These are phyloP conservation scores for Noctilio leporinus DNA, from an alignment of 2,113 vertebrate genomes.

Conservation along the genomic window DNA sequence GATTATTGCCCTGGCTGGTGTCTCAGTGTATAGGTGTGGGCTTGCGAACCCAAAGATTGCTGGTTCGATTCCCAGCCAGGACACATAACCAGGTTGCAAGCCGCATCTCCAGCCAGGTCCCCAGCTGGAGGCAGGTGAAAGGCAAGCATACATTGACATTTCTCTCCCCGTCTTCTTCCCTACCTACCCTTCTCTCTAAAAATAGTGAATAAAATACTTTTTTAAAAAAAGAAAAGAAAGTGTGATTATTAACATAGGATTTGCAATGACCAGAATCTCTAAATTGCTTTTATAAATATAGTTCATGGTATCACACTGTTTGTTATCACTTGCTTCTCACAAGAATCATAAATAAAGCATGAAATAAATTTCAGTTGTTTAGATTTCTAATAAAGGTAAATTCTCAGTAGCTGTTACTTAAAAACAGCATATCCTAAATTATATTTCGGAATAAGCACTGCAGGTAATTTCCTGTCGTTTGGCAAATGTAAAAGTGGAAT, in stretches of 20 bases:
- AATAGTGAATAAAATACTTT: too few species aligned
- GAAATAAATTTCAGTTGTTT: slow-evolving; percentile 36
- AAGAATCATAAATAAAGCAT: slow-evolving; percentile 19
- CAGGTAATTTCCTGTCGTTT: slow-evolving; percentile 37
- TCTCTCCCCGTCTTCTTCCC: too few species aligned
- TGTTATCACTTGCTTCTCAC: slow-evolving; percentile 22
- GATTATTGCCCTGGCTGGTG: too few species aligned
- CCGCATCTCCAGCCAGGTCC: too few species aligned
- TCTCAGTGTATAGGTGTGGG: too few species aligned
- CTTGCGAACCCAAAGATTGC: too few species aligned
- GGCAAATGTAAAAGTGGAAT: slow-evolving; percentile 34
- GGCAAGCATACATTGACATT: too few species aligned
- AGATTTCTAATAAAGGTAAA: slow-evolving; percentile 10
- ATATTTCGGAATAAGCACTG: slow-evolving; percentile 7
- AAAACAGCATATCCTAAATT: slow-evolving; percentile 34
- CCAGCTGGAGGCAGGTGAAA: too few species aligned
- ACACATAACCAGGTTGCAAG: too few species aligned
- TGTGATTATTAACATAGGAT: not conserved
- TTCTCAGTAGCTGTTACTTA: slow-evolving; percentile 32
- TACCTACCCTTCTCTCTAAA: too few species aligned
- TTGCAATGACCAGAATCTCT: not conserved
- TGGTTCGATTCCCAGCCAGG: too few species aligned
- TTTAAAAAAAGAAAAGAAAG: too few species aligned
- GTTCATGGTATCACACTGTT: not conserved
- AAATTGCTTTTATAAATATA: not conserved